Base-by-base conservation (phyloP, 2,888 invertebrate species). In the Cerastis rubricosa region DNA sequence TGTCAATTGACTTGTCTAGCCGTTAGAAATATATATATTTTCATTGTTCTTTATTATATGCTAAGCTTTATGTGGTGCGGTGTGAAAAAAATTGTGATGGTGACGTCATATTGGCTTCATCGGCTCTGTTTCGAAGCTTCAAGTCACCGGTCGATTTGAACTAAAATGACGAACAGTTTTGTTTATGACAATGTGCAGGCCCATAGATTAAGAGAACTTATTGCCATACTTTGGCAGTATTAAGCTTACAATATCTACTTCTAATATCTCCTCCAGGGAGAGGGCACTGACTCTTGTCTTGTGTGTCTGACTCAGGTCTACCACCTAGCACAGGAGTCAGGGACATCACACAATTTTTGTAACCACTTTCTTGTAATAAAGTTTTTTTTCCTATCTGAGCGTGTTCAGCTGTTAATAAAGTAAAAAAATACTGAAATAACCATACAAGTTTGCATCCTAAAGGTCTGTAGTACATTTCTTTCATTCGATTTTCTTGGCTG, bases 1-100 rank as follows among this genome's bases (percentile, higher is more conserved):
- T 94, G 94, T 94, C 94, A 93, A 95, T 95, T 94, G 94, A 91
- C 89, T 91, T 90, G 90, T 93, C 89, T 89, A 76, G 86, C 74
- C 67, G 66, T 76, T 87, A 85, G 88, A 85, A 85, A 86, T 87
- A 85, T 87, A 85, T 88, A 85, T 85, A 81, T 82, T 80, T 74
- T 87, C 81, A 89, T 90, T 88, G 89, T 90, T 89, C 81, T 88
- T 81, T 85, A 76, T 78, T 72, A 78, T 73, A 47, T 67, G 57
- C 69, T 65, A 25, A 51, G 65, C 29, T 59, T 49, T 73, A 54
- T 68, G 25, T 61, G 35, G 40, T 12, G 35, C 71, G 51, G 66
- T 81, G 72, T 81, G 63, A 76, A 71, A 79, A 66, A 51, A 40
- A 22, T 68, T 68, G 51, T 68, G 63, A 40, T 47, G 29, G 12